Percentiles rank a stretch among this genome's conserved stretches.
These are phyloP conservation scores for Eulemur rubriventer DNA, from an alignment of 2,797 vertebrate species.

Conservation along the genomic window DNA sequence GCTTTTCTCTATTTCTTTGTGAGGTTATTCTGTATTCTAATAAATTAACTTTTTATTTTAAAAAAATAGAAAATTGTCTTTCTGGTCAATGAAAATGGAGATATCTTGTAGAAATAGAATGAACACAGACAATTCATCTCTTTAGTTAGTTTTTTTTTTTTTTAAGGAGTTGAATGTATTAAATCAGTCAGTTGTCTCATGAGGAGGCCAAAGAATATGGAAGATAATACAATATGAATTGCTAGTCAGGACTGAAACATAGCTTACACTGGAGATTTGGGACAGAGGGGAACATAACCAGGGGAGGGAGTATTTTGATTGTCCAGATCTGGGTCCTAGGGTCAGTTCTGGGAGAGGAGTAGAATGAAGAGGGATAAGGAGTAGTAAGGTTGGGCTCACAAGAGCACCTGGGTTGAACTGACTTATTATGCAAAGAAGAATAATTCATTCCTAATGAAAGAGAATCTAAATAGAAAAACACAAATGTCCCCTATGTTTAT, in stretches of 20 bases:
- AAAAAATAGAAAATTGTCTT: background rate
- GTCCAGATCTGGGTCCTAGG: background rate
- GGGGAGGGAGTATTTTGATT: background rate
- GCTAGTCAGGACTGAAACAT: background rate
- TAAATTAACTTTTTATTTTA: background rate
- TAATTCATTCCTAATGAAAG: background rate
- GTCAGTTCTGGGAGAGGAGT: background rate
- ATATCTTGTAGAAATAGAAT: background rate
- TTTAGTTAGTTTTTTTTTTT: background rate
- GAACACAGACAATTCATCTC: background rate
- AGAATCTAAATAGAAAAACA: background rate
- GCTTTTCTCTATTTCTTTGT: background rate
- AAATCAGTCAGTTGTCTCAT: background rate
- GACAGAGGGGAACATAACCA: accelerated
- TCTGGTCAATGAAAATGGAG: background rate
- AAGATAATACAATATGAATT: background rate
- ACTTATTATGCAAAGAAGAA: background rate
- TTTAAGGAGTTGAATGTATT: background rate
- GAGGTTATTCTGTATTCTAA: background rate
- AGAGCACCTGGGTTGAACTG: background rate
- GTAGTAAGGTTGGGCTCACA: background rate
- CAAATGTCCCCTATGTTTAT: background rate
- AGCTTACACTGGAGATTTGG: background rate
- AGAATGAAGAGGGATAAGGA: background rate
- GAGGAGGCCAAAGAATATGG: background rate